Conservation (phyloP, 2,888 invertebrate species). For the Leptura quadrifasciata region DNA sequence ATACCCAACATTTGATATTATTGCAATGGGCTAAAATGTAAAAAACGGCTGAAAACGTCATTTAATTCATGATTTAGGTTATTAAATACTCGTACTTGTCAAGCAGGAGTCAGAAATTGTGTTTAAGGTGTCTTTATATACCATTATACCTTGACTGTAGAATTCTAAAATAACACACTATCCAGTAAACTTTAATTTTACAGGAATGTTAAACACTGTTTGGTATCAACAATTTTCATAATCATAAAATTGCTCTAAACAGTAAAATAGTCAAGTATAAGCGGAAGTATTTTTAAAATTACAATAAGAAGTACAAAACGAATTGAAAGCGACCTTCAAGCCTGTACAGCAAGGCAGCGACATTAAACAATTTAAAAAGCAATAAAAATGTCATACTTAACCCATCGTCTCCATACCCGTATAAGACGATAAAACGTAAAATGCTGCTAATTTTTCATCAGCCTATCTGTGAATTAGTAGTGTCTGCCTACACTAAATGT, state of each 20-base stretch:
- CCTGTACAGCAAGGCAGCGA: slow-evolving; percentile 19
- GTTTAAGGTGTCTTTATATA: no score
- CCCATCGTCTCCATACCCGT: slow-evolving; percentile 8
- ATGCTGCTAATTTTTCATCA: slow-evolving; percentile 28
- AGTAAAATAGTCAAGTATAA: slow-evolving; percentile 3
- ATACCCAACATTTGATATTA: no score
- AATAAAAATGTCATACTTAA: slow-evolving; percentile 40
- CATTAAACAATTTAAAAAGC: slow-evolving; percentile 43
- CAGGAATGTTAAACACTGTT: not conserved
- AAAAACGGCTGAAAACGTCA: no score
- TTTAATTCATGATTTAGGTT: no score
- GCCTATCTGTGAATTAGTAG: slow-evolving; percentile 4
- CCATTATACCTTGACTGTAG: no score
- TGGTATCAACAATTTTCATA: not conserved
- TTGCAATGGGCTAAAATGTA: no score
- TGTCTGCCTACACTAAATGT: slow-evolving; percentile 27
- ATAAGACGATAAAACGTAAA: slow-evolving; percentile 31
- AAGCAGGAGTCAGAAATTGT: no score
- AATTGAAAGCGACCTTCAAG: slow-evolving; percentile 35
- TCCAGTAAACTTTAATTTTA: not conserved
- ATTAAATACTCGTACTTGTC: no score
- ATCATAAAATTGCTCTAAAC: not conserved
- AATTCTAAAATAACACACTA: no score
- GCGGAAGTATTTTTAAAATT: slow-evolving; percentile 38
- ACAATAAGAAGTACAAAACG: slow-evolving; percentile 24